Conservation (phyloP, 2,113 vertebrate species). For the Chaetops frenatus region DNA sequence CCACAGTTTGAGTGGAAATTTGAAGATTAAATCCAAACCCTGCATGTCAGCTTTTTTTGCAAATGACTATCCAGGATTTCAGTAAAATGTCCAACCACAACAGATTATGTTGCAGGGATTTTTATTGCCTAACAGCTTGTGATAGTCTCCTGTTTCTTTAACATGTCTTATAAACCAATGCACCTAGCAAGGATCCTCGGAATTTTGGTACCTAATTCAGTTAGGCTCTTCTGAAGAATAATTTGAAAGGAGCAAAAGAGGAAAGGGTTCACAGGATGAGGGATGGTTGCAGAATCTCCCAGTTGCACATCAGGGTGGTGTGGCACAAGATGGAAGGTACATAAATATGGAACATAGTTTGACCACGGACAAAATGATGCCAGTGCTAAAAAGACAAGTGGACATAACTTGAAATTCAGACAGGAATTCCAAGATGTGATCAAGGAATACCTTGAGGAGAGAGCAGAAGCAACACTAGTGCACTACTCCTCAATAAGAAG, state of each 20-base stretch:
- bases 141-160: conserved; percentile 39
- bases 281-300: background rate
- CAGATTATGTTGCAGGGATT: conserved; percentile 26
- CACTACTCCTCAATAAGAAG: background rate
- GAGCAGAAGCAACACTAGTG: background rate
- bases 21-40: conserved; percentile 52
- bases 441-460: background rate
- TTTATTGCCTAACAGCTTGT: conserved; percentile 14
- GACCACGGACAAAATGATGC: background rate
- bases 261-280: background rate
- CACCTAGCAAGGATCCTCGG: background rate
- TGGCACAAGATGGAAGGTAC: background rate
- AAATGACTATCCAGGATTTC: conserved; percentile 59
- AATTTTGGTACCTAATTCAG: background rate
- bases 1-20: conserved; percentile 60
- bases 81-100: conserved; percentile 48
- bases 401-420: background rate
- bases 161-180: background rate
- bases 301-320: background rate
- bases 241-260: background rate
- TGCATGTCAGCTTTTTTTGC: conserved; percentile 39
- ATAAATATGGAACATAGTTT: background rate
- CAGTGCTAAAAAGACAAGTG: background rate
- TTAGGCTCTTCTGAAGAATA: background rate
- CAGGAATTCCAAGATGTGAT: background rate